Percentiles rank a stretch among this genome's conserved stretches.
phyloP scores from a whole-genome alignment of 2,797 vertebrate species.

The Artibeus lituratus region DNA sequence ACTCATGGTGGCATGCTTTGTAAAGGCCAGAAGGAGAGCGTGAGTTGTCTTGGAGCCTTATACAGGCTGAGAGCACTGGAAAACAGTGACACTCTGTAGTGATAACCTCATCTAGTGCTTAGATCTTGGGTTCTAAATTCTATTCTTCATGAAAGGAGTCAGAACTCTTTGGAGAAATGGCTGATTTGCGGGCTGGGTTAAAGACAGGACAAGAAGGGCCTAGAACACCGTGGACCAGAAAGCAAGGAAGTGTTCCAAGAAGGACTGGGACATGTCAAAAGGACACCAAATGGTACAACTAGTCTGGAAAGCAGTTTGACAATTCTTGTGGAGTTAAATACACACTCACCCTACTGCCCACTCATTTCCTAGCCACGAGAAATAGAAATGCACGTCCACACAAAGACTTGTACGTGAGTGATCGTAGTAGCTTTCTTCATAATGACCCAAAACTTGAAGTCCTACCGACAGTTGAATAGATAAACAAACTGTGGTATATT shows the following conservation, averaged over 20 bases:
- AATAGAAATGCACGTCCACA: not conserved
- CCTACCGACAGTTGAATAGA: not conserved
- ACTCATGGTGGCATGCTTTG: not conserved
- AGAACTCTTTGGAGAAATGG: not conserved
- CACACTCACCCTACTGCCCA: not conserved
- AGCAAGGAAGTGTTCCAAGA: not conserved
- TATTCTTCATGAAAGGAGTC: constrained; percentile 6
- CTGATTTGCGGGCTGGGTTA: not conserved
- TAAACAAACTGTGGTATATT: not conserved
- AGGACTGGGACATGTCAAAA: not conserved
- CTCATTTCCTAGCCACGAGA: not conserved
- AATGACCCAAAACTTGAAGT: not conserved
- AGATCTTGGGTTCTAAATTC: not conserved
- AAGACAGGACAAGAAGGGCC: not conserved
- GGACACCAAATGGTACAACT: not conserved
- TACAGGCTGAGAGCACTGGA: not conserved
- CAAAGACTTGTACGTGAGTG: not conserved
- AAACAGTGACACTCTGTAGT: not conserved
- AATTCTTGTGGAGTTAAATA: not conserved
- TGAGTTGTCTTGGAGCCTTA: not conserved
- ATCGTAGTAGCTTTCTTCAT: not conserved
- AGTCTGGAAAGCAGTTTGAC: not conserved
- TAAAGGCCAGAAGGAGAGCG: not conserved
- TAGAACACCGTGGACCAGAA: not conserved
- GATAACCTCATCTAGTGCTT: not conserved